Evolutionary conservation across 2,113 vertebrate species (phyloP).

Genomic region (Poeciliopsis prolifica): DNA sequence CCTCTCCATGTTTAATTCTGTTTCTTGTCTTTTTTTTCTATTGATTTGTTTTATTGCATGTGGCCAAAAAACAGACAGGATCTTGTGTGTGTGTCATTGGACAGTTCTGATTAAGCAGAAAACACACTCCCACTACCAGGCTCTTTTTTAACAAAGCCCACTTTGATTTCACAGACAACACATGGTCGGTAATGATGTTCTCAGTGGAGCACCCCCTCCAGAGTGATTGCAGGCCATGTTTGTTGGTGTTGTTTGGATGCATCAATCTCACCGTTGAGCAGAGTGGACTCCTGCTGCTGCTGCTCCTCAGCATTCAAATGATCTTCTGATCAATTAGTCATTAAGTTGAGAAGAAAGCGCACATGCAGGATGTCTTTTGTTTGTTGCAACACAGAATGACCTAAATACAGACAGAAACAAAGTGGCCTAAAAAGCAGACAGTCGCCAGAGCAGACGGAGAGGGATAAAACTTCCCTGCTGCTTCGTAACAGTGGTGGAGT

Average conservation of each 20-base stretch:
- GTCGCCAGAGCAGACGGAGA: constrained; percentile 7
- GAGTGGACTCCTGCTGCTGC: constrained; percentile 58
- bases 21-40: neutral
- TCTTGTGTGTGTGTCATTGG: constrained; percentile 2
- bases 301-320: constrained; percentile 64
- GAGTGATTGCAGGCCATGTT: constrained; percentile 63
- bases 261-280: constrained; percentile 53
- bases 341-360: constrained; percentile 38
- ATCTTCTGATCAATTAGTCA: constrained; percentile 67
- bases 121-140: constrained; percentile 14
- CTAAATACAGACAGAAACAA: constrained; percentile 40
- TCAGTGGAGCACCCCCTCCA: constrained; percentile 52
- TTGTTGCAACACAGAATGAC: constrained; percentile 20
- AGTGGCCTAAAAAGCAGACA: constrained; percentile 11
- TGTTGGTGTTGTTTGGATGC: constrained; percentile 67
- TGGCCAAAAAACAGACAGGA: constrained; percentile 12
- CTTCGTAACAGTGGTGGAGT: constrained; percentile 21
- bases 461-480: constrained; percentile 27
- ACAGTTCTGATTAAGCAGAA: constrained; percentile 23
- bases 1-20: neutral
- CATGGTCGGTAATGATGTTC: constrained; percentile 62
- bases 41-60: constrained; percentile 10
- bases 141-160: constrained; percentile 53
- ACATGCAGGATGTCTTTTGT: constrained; percentile 13
- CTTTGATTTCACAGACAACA: constrained; percentile 66